Conservation (phyloP, 2,113 vertebrate species). For the Barbus barbus region DNA sequence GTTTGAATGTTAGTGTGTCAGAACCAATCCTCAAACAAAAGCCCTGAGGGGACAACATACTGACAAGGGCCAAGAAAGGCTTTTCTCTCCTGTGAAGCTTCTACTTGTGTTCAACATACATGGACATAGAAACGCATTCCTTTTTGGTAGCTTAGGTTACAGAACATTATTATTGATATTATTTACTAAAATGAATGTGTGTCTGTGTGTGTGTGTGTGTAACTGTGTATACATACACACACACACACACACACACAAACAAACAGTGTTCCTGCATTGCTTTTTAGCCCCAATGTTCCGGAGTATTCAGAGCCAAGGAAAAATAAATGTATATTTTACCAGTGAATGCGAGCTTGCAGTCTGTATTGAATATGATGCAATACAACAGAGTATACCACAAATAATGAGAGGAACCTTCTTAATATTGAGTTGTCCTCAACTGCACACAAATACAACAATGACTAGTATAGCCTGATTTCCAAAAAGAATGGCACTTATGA, state of each 20-base stretch:
- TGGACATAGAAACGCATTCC: not conserved
- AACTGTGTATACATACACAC: no score
- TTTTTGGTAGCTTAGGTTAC: not conserved
- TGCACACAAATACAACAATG: not conserved
- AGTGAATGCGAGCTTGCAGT: not conserved
- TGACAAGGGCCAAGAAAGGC: not conserved
- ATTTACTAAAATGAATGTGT: not conserved
- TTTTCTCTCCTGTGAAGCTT: not conserved
- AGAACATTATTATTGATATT: not conserved
- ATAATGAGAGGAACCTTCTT: not conserved
- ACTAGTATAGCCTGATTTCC: not conserved
- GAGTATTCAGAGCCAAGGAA: not conserved
- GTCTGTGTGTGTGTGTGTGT: no score
- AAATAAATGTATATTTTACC: no score
- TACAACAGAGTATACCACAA: not conserved
- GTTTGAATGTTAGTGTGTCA: conserved; percentile 2
- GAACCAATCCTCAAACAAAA: conserved; percentile 20
- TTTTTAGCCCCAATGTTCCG: not conserved
- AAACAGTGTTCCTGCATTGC: not conserved
- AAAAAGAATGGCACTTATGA: not conserved
- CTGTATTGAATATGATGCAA: not conserved
- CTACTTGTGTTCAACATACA: not conserved
- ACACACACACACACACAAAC: no score
- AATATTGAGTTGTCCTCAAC: not conserved
- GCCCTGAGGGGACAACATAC: not conserved